These are phyloP conservation scores for Clitarchus hookeri DNA, from an alignment of 2,888 invertebrate species.

Conservation along the genomic window DNA sequence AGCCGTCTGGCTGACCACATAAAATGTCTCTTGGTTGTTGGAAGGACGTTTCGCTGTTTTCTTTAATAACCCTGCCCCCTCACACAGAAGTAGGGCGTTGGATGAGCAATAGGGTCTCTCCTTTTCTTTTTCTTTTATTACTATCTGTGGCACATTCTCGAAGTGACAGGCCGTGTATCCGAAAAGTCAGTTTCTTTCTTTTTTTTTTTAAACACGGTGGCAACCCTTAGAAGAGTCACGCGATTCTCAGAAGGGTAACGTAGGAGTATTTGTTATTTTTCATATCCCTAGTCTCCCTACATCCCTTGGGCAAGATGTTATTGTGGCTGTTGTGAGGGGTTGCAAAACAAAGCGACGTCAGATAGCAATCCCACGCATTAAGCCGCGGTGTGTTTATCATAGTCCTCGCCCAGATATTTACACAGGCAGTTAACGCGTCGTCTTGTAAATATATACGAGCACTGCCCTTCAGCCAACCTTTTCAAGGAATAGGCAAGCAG, in stretches of 20 bases:
- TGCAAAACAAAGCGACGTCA: constrained; percentile 9
- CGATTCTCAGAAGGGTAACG: constrained; percentile 7
- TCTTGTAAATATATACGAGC: no score
- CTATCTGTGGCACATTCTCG: not conserved
- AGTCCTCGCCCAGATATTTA: not conserved
- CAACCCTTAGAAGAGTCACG: not conserved
- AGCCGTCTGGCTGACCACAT: no score
- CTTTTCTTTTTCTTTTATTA: not conserved
- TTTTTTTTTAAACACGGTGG: not conserved
- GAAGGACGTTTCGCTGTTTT: not conserved
- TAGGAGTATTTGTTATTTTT: not conserved
- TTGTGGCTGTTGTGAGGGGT: not conserved
- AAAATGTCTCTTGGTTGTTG: no score
- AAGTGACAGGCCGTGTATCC: not conserved
- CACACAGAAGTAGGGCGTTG: no score
- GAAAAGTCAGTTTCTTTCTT: not conserved
- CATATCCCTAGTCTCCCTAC: not conserved
- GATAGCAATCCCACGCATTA: not conserved
- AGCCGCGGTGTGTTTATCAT: not conserved
- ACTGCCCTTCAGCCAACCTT: no score
- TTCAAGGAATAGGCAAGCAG: no score
- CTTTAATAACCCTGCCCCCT: not conserved
- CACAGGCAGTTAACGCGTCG: not conserved
- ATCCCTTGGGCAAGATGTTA: not conserved
- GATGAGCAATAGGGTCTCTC: not conserved